Conservation (phyloP, 1,140 invertebrate species). For the Spodoptera litura region DNA sequence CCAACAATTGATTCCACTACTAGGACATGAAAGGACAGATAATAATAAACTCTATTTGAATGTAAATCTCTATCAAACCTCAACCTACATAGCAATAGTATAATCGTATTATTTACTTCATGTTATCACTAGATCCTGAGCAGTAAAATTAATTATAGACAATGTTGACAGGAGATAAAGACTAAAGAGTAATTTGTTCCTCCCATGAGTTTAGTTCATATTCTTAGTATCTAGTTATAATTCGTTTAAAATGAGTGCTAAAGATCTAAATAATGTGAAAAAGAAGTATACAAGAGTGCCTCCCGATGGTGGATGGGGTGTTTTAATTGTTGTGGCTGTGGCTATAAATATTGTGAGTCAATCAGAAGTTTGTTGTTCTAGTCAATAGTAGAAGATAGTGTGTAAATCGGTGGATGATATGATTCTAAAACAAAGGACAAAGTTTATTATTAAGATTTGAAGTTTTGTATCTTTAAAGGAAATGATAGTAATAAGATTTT, state of each 20-base stretch:
- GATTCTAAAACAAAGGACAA: too few species aligned
- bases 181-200: slow-evolving; percentile 22
- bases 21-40: not conserved
- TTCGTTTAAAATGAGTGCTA: slow-evolving; percentile 52
- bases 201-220: slow-evolving; percentile 13
- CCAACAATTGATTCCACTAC: too few species aligned
- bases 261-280: slow-evolving; percentile 46
- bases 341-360: slow-evolving; percentile 70
- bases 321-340: slow-evolving; percentile 64
- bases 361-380: too few species aligned
- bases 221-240: not conserved
- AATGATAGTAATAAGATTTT: too few species aligned
- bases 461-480: too few species aligned
- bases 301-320: slow-evolving; percentile 79
- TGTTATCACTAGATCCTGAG: slow-evolving; percentile 34
- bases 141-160: slow-evolving; percentile 24
- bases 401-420: too few species aligned
- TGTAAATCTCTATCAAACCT: not conserved
- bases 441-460: too few species aligned
- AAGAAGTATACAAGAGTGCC: slow-evolving; percentile 65
- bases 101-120: slow-evolving; percentile 18
- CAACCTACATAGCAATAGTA: slow-evolving; percentile 5
- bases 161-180: slow-evolving; percentile 45
- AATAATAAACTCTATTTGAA: not conserved
- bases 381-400: too few species aligned